These are phyloP conservation scores for Noctua janthe DNA, from an alignment of 2,888 invertebrate genomes.

Conservation along the genomic window DNA sequence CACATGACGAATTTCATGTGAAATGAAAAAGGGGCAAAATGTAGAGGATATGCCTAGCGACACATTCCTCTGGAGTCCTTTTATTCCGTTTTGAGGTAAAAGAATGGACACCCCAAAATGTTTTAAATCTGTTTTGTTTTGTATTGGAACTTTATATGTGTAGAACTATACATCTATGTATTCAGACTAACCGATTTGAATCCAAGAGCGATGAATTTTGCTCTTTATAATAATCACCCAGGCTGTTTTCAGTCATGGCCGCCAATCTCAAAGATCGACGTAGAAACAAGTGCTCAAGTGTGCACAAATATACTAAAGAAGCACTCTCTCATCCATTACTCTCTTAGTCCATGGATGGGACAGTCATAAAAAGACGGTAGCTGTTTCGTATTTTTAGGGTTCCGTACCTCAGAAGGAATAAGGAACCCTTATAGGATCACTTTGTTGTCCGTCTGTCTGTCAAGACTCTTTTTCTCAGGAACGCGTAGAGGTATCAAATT, in stretches of 20 bases:
- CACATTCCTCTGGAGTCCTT: not conserved
- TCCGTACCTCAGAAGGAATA: no score
- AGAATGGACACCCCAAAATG: not conserved
- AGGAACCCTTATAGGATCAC: no score
- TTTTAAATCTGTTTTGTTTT: not conserved
- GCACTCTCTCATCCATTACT: no score
- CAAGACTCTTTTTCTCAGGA: no score
- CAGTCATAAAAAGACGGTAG: no score
- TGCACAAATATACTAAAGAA: no score
- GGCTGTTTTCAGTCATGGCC: not conserved
- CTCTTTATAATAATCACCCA: not conserved
- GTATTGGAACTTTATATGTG: not conserved
- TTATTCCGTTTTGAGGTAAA: constrained; percentile 1
- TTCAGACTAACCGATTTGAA: no score
- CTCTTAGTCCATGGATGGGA: no score
- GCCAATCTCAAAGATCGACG: not conserved
- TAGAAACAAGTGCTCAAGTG: no score
- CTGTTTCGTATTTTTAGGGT: no score
- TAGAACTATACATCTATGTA: not conserved
- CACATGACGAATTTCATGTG: constrained; percentile 1
- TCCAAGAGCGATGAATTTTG: not conserved
- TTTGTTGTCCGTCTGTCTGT: no score
- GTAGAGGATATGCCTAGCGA: not conserved
- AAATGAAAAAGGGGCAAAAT: not conserved
- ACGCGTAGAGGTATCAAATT: no score